Conservation (phyloP, 2,113 vertebrate species). For the Cygnus atratus region DNA sequence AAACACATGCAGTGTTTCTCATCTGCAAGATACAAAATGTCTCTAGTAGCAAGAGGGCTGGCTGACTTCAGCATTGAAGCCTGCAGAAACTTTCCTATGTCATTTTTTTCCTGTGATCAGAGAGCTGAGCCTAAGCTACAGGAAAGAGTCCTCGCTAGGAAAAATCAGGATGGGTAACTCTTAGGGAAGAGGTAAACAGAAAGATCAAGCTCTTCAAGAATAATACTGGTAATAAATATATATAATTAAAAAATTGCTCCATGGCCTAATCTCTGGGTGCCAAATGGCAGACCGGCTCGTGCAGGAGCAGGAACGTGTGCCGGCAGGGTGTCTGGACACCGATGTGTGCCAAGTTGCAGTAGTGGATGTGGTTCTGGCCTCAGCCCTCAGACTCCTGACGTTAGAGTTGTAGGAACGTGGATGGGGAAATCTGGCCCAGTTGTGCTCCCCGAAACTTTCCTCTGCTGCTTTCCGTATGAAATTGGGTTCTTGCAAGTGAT, state of each 20-base stretch:
- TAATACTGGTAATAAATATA: too few species aligned
- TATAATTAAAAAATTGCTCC: not conserved
- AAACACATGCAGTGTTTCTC: accelerated
- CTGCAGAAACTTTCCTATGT: not conserved
- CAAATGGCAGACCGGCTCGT: not conserved
- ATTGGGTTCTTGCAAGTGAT: not conserved
- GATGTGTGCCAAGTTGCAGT: not conserved
- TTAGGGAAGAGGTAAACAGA: not conserved
- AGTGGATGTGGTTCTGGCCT: not conserved
- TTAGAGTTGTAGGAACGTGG: not conserved
- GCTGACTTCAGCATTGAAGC: not conserved
- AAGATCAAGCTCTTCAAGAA: not conserved
- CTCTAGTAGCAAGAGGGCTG: not conserved
- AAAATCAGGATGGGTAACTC: too few species aligned
- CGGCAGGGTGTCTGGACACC: not conserved
- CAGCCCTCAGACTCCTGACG: not conserved
- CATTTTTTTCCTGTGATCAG: not conserved
- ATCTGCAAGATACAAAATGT: not conserved
- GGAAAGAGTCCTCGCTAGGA: not conserved
- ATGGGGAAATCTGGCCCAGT: not conserved
- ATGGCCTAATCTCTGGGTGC: not conserved
- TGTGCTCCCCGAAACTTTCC: not conserved
- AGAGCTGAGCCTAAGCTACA: not conserved
- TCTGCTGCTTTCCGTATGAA: not conserved
- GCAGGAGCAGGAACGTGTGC: not conserved